Conservation (phyloP, 2,888 invertebrate species). For the Neocrepidodera transversa region DNA sequence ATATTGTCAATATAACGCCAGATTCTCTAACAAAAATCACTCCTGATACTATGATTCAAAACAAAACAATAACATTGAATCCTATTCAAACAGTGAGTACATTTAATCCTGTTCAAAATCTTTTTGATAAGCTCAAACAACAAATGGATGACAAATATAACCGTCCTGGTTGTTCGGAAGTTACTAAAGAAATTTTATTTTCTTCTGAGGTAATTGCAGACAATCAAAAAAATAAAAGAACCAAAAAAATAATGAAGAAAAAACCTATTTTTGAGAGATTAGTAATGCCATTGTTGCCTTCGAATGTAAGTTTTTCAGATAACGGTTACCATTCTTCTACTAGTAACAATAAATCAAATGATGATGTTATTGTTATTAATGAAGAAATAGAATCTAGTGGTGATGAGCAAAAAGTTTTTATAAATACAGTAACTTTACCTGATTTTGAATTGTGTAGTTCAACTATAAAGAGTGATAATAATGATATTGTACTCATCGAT, state of each 20-base stretch:
- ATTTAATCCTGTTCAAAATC: conserved; percentile 38
- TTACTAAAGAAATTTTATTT: conserved; percentile 8
- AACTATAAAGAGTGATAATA: background rate
- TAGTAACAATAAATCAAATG: background rate
- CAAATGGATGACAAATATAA: conserved; percentile 21
- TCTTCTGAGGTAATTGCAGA: background rate
- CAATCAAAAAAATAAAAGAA: background rate
- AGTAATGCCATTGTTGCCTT: conserved; percentile 14
- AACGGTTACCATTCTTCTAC: conserved; percentile 8
- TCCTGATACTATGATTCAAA: conserved; percentile 13
- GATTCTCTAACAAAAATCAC: conserved; percentile 20
- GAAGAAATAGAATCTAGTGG: background rate
- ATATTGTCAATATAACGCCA: conserved; percentile 3
- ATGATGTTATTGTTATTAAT: conserved; percentile 9
- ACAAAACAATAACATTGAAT: conserved; percentile 24
- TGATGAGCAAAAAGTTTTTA: background rate
- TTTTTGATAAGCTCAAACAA: conserved; percentile 41
- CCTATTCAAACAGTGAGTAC: conserved; percentile 18
- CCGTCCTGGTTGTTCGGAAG: background rate
- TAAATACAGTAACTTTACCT: conserved; percentile 6
- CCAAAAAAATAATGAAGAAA: conserved; percentile 15
- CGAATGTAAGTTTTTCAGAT: conserved; percentile 8
- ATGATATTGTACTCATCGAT: conserved; percentile 9
- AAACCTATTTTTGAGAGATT: conserved; percentile 3
- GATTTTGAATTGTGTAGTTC: background rate